phyloP scores from a whole-genome alignment of 2,113 vertebrate genomes.

The Strix aluco region DNA sequence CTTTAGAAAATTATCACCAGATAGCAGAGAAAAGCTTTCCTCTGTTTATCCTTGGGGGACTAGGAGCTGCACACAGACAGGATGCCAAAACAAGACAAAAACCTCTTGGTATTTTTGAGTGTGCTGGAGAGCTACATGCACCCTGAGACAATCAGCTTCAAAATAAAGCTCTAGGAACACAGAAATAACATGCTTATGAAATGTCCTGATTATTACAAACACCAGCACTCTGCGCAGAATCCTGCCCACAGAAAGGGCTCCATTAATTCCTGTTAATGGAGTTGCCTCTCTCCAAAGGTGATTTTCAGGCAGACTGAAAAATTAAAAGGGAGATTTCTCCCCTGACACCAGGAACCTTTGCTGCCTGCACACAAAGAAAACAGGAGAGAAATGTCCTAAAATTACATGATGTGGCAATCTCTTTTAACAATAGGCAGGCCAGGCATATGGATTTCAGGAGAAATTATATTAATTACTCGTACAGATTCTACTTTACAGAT shows the following conservation, averaged over 20 bases:
- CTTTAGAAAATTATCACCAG: slow-evolving; percentile 61
- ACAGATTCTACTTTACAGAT: not conserved
- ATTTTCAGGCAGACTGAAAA: slow-evolving; percentile 38
- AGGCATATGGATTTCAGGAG: not conserved
- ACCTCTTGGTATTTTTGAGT: not conserved
- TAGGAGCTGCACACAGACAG: not conserved
- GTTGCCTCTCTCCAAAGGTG: slow-evolving; percentile 2
- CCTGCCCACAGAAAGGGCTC: slow-evolving; percentile 5
- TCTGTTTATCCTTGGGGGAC: slow-evolving; percentile 34
- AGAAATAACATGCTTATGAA: not conserved
- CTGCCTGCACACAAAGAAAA: not conserved
- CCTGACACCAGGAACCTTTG: slow-evolving; percentile 5
- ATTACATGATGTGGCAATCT: not conserved
- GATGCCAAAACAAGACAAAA: slow-evolving; percentile 48
- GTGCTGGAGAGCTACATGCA: not conserved
- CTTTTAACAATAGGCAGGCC: not conserved
- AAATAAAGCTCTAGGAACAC: slow-evolving; percentile 6
- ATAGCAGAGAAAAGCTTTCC: slow-evolving; percentile 29
- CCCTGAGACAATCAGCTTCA: not conserved
- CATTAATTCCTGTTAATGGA: slow-evolving; percentile 42
- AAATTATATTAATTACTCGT: not conserved
- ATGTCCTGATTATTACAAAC: not conserved
- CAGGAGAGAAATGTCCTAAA: not conserved
- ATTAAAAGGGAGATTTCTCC: slow-evolving; percentile 30
- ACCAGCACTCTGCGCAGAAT: not conserved